Conservation (phyloP, 2,797 vertebrate genomes). For the Trachurus trachurus region DNA sequence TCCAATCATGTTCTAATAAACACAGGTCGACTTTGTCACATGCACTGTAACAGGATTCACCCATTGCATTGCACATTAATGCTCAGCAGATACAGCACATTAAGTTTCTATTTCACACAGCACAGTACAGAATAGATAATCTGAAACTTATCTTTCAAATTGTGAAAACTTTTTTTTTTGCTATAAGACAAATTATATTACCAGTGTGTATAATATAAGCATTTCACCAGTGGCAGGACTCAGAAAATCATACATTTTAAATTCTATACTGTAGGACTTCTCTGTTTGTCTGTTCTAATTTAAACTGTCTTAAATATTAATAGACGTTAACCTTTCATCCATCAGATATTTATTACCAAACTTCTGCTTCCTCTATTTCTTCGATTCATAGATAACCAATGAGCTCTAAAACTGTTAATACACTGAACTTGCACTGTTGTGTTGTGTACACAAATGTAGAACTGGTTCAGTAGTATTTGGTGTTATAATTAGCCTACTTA, state of each 20-base stretch:
- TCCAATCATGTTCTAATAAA: constrained; percentile 11
- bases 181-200: constrained; percentile 9
- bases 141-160: no score
- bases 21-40: background rate
- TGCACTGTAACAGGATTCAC: background rate
- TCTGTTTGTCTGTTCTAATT: background rate
- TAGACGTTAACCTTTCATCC: background rate
- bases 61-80: background rate
- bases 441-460: background rate
- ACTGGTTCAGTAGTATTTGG: background rate
- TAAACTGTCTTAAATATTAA: background rate
- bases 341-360: background rate
- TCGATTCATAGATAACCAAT: background rate
- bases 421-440: background rate
- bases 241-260: background rate
- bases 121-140: background rate
- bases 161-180: background rate
- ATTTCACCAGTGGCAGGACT: background rate
- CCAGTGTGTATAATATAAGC: background rate
- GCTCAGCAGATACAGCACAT: background rate
- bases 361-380: constrained; percentile 5
- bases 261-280: background rate
- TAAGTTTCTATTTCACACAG: background rate
- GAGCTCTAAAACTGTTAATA: background rate
- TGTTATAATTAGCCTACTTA: background rate